Evolutionary conservation across 1,140 invertebrate genomes (phyloP).

Genomic region (Lethrus apterus): DNA sequence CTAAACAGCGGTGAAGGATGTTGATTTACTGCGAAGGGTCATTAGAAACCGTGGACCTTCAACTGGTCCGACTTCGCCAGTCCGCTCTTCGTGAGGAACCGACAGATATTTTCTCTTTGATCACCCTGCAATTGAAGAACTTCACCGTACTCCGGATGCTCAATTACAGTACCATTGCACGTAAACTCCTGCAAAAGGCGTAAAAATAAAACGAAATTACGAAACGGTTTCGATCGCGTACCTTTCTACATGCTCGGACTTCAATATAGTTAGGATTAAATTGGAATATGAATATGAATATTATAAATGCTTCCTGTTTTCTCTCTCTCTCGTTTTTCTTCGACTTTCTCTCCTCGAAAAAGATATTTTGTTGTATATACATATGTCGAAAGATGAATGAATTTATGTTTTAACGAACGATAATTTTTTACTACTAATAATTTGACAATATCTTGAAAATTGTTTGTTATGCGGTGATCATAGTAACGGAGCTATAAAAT

Average conservation of each 20-base stretch:
- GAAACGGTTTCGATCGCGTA: slow-evolving; percentile 38
- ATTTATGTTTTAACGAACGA: no score
- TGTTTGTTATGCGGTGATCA: no score
- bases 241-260: slow-evolving; percentile 99
- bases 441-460: no score
- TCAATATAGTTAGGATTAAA: no score
- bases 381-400: no score
- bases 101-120: slow-evolving; percentile 91
- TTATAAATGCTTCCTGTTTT: no score
- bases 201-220: slow-evolving; percentile 30
- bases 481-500: no score
- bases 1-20: slow-evolving; percentile 15
- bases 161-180: slow-evolving; percentile 96
- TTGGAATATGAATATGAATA: no score
- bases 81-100: slow-evolving; percentile 88
- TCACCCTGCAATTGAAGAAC: slow-evolving; percentile 98
- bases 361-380: no score
- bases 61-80: slow-evolving; percentile 89
- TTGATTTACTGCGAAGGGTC: slow-evolving; percentile 19
- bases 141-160: slow-evolving; percentile 99
- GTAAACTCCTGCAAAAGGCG: slow-evolving; percentile 79
- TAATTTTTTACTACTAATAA: no score
- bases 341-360: no score
- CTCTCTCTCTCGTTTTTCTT: no score
- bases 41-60: slow-evolving; percentile 93